A percentile compares a stretch with the other conserved stretches of the same genome.
These are phyloP conservation scores for Lethrus apterus DNA, from an alignment of 1,140 invertebrate species.

Conservation along the genomic window DNA sequence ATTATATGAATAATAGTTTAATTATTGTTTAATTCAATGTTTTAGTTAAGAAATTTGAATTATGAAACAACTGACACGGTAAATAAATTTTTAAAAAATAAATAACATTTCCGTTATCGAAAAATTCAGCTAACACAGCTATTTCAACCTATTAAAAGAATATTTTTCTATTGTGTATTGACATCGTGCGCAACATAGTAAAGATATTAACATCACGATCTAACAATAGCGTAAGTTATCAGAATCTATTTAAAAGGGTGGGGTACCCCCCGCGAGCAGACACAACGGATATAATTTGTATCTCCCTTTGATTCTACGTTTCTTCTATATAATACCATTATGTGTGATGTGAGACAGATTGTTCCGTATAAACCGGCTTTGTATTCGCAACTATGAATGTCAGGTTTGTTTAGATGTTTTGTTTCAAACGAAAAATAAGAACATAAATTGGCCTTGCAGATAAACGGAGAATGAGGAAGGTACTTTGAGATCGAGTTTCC, in stretches of 20 bases:
- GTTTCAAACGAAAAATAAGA: conserved; percentile 12
- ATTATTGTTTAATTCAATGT: no score
- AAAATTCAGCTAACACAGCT: no score
- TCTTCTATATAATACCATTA: conserved; percentile 16
- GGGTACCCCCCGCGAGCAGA: conserved; percentile 13
- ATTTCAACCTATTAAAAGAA: no score
- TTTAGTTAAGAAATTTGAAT: no score
- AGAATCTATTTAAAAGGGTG: conserved; percentile 16
- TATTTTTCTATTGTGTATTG: no score
- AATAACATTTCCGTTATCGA: no score
- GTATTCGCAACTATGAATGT: conserved; percentile 16
- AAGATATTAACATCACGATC: no score
- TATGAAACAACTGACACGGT: no score
- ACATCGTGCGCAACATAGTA: no score
- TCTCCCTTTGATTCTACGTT: no score
- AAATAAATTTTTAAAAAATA: no score
- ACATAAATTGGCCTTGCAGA: conserved; percentile 18
- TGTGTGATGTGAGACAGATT: conserved; percentile 14
- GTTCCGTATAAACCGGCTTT: conserved; percentile 20
- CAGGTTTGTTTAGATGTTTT: conserved; percentile 16
- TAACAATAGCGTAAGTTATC: conserved; percentile 11
- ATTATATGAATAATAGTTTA: no score
- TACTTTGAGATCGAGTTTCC: conserved; percentile 4
- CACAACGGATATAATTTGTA: conserved; percentile 16
- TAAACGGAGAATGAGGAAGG: conserved; percentile 6